Conservation (phyloP, 2,797 vertebrate genomes). For the Onychomys arenicola region DNA sequence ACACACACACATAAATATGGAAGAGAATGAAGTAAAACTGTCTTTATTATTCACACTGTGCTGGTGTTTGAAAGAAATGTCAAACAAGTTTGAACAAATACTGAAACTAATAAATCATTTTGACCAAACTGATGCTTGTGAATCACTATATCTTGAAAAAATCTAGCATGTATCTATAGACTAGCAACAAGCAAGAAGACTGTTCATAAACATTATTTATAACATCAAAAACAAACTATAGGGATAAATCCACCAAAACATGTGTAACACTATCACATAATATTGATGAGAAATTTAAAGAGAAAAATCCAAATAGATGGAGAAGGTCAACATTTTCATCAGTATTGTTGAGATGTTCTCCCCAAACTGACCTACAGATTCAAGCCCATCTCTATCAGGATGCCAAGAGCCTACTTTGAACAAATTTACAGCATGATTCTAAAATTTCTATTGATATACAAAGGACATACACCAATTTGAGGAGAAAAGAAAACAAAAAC, state of each 20-base stretch:
- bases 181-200: not conserved
- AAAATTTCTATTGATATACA: slow-evolving; percentile 28
- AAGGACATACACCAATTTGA: slow-evolving; percentile 7
- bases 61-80: not conserved
- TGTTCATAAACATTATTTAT: slow-evolving; percentile 19
- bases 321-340: not conserved
- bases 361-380: not conserved
- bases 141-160: not conserved
- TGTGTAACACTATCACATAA: not conserved
- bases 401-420: not conserved
- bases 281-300: slow-evolving; percentile 2
- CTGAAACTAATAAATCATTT: slow-evolving; percentile 13
- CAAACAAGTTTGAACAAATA: slow-evolving; percentile 42
- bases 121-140: slow-evolving; percentile 6
- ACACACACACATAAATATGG: not conserved
- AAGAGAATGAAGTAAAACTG: slow-evolving; percentile 1
- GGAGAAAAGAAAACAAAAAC: not conserved
- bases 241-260: slow-evolving; percentile 3
- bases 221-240: slow-evolving; percentile 35
- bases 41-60: slow-evolving; percentile 44
- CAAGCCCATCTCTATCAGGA: slow-evolving; percentile 36
- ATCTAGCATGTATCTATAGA: slow-evolving; percentile 17
- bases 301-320: slow-evolving; percentile 7
- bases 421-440: slow-evolving; percentile 29
- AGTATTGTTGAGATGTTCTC: not conserved